Evolutionary conservation across 1,140 invertebrate species (phyloP).

Genomic region (Drosophila mayri): DNA sequence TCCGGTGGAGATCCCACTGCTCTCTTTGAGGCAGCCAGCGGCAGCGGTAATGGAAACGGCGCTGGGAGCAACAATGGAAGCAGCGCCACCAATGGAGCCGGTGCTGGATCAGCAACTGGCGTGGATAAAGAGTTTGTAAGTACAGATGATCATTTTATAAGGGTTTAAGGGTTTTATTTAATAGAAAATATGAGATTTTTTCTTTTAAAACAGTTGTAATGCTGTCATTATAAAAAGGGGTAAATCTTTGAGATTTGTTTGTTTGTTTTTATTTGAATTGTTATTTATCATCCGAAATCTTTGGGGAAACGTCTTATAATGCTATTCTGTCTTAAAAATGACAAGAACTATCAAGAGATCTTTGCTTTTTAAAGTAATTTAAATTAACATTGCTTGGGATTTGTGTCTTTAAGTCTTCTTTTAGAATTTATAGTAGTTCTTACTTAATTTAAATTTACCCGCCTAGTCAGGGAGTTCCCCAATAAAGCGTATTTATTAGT

Average conservation of each 20-base stretch:
- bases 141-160: conserved; percentile 11
- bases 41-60: conserved; percentile 7
- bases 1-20: conserved; percentile 85
- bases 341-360: background rate
- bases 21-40: conserved; percentile 79
- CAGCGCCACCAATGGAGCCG: conserved; percentile 44
- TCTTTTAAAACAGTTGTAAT: too few species aligned
- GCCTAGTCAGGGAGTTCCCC: background rate
- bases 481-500: background rate
- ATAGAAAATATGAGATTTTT: too few species aligned
- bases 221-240: too few species aligned
- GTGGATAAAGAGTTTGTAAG: conserved; percentile 75
- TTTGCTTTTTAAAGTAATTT: background rate
- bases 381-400: background rate
- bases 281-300: too few species aligned
- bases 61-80: conserved; percentile 9
- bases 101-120: conserved; percentile 21
- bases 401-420: too few species aligned
- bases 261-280: too few species aligned
- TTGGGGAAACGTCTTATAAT: too few species aligned
- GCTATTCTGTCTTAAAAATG: too few species aligned
- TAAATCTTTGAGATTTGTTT: too few species aligned
- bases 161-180: background rate
- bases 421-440: background rate
- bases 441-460: background rate